phyloP scores from a whole-genome alignment of 2,797 vertebrate genomes.

The Phoeniculus purpureus region DNA sequence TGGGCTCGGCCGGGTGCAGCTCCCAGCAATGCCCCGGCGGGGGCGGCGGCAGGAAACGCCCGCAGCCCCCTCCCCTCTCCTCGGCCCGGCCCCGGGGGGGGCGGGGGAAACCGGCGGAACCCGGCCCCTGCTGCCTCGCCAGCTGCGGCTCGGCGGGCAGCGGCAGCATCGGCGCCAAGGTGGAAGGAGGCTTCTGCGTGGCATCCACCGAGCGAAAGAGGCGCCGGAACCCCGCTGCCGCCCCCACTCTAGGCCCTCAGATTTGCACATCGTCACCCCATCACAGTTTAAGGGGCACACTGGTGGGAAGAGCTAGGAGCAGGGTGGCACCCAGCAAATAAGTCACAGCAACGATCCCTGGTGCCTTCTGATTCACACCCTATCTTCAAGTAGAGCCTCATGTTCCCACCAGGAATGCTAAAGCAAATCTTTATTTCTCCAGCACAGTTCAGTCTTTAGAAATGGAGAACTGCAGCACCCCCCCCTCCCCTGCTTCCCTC shows the following conservation, averaged over 20 bases:
- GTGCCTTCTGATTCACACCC: constrained; percentile 23
- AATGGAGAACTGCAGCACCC: constrained; percentile 32
- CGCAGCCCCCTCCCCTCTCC: constrained; percentile 20
- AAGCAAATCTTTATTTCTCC: constrained; percentile 48
- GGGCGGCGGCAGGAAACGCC: constrained; percentile 39
- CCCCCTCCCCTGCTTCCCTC: background rate
- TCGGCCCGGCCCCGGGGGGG: background rate
- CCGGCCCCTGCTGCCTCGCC: too few relatives aligned
- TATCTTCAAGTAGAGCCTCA: constrained; percentile 29
- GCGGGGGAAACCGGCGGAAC: background rate
- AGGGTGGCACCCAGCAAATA: constrained; percentile 4
- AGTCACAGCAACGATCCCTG: background rate
- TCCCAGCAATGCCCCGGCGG: constrained; percentile 44
- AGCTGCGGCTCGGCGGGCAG: background rate
- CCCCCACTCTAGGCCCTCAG: background rate
- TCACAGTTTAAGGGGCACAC: too few relatives aligned
- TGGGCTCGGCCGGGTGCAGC: background rate
- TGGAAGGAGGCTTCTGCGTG: too few relatives aligned
- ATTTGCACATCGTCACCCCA: background rate
- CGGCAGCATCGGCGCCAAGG: background rate
- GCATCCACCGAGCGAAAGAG: too few relatives aligned
- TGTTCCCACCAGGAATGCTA: constrained; percentile 27
- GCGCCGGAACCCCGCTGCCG: background rate
- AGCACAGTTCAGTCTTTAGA: constrained; percentile 7
- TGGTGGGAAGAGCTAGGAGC: background rate